These are phyloP conservation scores for Ceyx cyanopectus DNA, from an alignment of 2,113 vertebrate genomes.

Conservation along the genomic window DNA sequence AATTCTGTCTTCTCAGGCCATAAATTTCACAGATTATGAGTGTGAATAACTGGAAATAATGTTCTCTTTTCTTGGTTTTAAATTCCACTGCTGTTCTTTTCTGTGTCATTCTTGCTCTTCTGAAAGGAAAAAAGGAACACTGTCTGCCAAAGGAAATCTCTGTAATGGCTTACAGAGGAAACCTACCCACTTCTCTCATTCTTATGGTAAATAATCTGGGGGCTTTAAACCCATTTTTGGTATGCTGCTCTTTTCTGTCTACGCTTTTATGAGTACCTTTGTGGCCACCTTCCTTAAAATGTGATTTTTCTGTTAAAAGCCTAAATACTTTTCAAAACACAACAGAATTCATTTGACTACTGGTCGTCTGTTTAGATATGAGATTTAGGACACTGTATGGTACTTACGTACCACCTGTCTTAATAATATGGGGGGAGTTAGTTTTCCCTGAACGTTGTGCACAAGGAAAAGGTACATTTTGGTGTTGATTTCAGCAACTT, in stretches of 20 bases:
- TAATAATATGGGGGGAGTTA: neutral
- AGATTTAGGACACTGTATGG: neutral
- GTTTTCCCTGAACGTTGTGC: neutral
- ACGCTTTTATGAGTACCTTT: neutral
- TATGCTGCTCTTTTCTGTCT: neutral
- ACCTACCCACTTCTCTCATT: neutral
- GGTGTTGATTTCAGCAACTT: neutral
- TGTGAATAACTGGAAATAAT: conserved; percentile 25
- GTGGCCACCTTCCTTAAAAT: neutral
- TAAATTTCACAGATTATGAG: conserved; percentile 40
- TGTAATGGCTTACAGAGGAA: neutral
- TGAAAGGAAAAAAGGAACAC: neutral
- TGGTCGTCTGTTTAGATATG: neutral
- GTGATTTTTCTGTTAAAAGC: neutral
- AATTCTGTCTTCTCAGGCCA: neutral
- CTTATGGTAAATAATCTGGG: neutral
- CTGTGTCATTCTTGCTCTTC: neutral
- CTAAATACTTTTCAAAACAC: neutral
- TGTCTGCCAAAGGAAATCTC: neutral
- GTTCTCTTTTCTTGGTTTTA: conserved; percentile 13
- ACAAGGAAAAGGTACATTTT: neutral
- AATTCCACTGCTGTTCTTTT: conserved; percentile 27
- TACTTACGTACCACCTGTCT: neutral
- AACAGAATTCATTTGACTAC: neutral
- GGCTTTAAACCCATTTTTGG: neutral